Conservation (phyloP, 2,888 invertebrate species). For the Plusia festucae region DNA sequence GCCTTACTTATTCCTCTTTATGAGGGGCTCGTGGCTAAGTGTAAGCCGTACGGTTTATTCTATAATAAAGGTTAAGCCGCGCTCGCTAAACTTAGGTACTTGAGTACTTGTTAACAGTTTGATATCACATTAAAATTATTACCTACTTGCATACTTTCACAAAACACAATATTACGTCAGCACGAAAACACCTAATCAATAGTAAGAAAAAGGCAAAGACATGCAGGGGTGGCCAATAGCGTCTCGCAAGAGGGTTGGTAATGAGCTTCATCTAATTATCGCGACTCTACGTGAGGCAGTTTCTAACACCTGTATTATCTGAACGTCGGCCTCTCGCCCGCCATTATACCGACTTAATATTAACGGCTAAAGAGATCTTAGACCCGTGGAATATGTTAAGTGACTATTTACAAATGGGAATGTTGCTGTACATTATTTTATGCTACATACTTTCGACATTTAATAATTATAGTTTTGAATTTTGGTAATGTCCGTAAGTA, state of each 20-base stretch:
- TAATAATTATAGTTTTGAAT: too few relatives aligned
- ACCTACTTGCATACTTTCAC: too few relatives aligned
- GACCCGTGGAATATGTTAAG: constrained; percentile 42
- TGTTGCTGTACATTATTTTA: background rate
- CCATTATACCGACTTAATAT: constrained; percentile 44
- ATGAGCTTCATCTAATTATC: constrained; percentile 76
- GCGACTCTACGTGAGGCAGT: constrained; percentile 66
- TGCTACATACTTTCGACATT: too few relatives aligned
- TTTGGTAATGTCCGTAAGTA: too few relatives aligned
- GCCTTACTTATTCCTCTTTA: too few relatives aligned
- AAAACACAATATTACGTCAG: background rate
- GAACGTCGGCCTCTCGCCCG: constrained; percentile 41
- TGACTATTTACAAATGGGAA: background rate
- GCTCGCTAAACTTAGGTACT: too few relatives aligned
- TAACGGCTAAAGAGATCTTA: constrained; percentile 8
- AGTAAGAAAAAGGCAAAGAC: constrained; percentile 43
- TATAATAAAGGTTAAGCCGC: too few relatives aligned
- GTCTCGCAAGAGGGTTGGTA: constrained; percentile 60
- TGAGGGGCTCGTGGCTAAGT: too few relatives aligned
- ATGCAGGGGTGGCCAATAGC: constrained; percentile 58
- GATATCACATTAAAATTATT: background rate
- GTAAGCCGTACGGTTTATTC: too few relatives aligned
- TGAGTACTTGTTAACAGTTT: too few relatives aligned
- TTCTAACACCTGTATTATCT: constrained; percentile 74
- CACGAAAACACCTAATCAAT: constrained; percentile 51